phyloP scores from a whole-genome alignment of 2,113 vertebrate species.

The Fregetta grallaria region DNA sequence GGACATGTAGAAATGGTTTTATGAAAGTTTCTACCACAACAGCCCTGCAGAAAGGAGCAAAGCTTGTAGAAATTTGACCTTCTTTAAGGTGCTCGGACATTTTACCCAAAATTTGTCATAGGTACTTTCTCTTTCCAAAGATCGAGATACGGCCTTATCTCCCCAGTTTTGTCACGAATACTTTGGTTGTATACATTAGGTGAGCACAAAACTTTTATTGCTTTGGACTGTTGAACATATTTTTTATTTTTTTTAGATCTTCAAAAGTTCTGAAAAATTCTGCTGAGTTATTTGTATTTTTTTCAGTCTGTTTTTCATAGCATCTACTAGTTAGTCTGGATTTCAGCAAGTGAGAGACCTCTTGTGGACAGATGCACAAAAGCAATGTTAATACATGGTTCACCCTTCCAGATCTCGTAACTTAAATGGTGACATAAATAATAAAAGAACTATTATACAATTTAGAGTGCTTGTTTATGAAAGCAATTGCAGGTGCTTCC shows the following conservation, averaged over 20 bases:
- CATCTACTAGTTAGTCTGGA: not conserved
- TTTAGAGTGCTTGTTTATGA: not conserved
- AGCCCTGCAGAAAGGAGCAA: not conserved
- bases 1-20: not conserved
- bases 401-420: not conserved
- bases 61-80: not conserved
- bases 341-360: slow-evolving; percentile 32
- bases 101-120: not conserved
- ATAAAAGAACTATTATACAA: not conserved
- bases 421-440: not conserved
- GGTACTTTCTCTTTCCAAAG: not conserved
- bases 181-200: not conserved
- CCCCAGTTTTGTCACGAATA: not conserved
- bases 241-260: not conserved
- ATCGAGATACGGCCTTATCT: fast-evolving
- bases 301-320: not conserved
- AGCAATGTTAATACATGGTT: not conserved
- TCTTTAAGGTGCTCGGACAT: not conserved
- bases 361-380: slow-evolving; percentile 32
- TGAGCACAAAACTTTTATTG: not conserved
- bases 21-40: not conserved
- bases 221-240: not conserved
- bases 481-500: not conserved
- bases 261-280: not conserved
- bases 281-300: not conserved